Evolutionary conservation across 2,888 invertebrate species (phyloP).

Genomic region (Mylabris sibirica): DNA sequence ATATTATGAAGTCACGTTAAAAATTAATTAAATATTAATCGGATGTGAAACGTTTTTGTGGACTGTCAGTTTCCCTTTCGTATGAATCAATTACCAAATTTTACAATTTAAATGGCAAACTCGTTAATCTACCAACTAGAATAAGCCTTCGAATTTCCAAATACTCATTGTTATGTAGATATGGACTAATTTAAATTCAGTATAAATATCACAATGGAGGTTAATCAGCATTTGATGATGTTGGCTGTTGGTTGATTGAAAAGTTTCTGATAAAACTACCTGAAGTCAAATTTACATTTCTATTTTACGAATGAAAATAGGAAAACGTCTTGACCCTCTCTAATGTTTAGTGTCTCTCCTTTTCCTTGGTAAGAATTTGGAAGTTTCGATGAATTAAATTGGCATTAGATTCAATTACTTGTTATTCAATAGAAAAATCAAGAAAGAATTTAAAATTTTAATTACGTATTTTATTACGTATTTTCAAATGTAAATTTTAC

Average conservation of each 20-base stretch:
- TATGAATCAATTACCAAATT: constrained; percentile 31
- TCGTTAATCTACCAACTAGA: constrained; percentile 31
- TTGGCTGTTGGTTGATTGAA: constrained; percentile 33
- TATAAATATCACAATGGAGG: constrained; percentile 46
- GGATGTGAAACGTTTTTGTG: not conserved
- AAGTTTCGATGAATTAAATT: constrained; percentile 27
- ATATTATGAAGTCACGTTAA: not conserved
- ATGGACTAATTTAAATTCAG: constrained; percentile 47
- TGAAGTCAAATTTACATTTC: constrained; percentile 32
- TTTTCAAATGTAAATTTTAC: constrained; percentile 11
- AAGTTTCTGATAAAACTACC: constrained; percentile 33
- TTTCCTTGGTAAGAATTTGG: constrained; percentile 12
- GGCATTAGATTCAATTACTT: constrained; percentile 29
- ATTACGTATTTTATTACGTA: constrained; percentile 20
- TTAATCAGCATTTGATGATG: constrained; percentile 44
- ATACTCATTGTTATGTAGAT: constrained; percentile 45
- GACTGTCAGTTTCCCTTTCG: not conserved
- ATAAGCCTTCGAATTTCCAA: constrained; percentile 25
- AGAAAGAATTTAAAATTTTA: too few species aligned
- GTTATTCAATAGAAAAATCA: not conserved
- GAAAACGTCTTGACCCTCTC: constrained; percentile 25
- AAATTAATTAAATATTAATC: not conserved
- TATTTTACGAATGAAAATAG: constrained; percentile 20
- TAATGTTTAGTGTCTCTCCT: not conserved
- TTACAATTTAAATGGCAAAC: constrained; percentile 43